These are phyloP conservation scores for Fratercula arctica DNA, from an alignment of 2,797 vertebrate genomes.

Conservation along the genomic window DNA sequence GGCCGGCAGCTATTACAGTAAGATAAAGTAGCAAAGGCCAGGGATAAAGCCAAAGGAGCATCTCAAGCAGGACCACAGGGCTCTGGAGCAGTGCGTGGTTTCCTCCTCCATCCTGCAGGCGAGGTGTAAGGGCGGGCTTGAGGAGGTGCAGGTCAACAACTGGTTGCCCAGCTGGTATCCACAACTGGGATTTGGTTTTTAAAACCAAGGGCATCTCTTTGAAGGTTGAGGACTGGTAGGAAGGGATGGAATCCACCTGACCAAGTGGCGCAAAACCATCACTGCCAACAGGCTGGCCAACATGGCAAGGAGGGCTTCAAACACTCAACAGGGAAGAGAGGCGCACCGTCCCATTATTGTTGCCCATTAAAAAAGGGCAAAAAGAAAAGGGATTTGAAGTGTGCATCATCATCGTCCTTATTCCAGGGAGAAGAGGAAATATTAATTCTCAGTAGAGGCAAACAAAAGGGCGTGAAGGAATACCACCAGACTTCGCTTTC, in stretches of 20 bases:
- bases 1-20: not conserved
- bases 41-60: not conserved
- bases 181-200: not conserved
- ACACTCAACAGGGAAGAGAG: rapidly evolving
- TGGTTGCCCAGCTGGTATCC: not conserved
- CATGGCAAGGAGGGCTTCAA: not conserved
- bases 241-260: not conserved
- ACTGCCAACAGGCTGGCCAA: not conserved
- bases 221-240: not conserved
- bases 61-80: not conserved
- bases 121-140: not conserved
- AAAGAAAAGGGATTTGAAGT: not conserved
- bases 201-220: not conserved
- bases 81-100: not conserved
- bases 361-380: not conserved
- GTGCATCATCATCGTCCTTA: not conserved
- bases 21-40: not conserved
- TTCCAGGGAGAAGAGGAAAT: not conserved
- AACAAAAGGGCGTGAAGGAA: not conserved
- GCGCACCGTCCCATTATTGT: not conserved
- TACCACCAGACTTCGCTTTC: not conserved
- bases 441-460: not conserved
- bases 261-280: not conserved
- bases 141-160: not conserved
- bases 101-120: not conserved